Evolutionary conservation across 2,888 invertebrate species (phyloP).

Genomic region (Aspidapion aeneum): DNA sequence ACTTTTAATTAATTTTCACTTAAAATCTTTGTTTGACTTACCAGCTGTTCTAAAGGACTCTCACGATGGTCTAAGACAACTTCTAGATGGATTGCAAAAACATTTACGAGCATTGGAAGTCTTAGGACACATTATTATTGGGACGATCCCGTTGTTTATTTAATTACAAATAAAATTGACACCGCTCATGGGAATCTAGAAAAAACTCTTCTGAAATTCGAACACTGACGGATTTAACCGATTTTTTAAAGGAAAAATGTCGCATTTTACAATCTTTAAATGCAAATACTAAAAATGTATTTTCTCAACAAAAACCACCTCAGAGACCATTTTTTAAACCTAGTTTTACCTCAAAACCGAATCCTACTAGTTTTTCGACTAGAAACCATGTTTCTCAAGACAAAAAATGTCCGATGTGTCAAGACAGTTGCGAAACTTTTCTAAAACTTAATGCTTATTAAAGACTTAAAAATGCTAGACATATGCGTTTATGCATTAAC

Average conservation of each 20-base stretch:
- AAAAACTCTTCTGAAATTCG: background rate
- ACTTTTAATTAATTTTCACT: constrained; percentile 17
- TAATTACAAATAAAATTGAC: constrained; percentile 15
- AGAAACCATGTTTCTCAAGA: constrained; percentile 10
- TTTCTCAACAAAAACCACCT: background rate
- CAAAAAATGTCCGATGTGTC: constrained; percentile 10
- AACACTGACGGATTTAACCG: constrained; percentile 7
- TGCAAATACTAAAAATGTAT: constrained; percentile 1
- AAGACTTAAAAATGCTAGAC: constrained; percentile 12
- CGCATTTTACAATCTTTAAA: constrained; percentile 11
- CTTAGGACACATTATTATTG: constrained; percentile 15
- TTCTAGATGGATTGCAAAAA: constrained; percentile 11
- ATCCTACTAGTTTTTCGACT: background rate
- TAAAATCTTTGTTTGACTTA: constrained; percentile 18
- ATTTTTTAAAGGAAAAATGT: constrained; percentile 16
- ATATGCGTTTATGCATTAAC: constrained; percentile 15
- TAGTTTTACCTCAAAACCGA: background rate
- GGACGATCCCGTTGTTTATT: constrained; percentile 18
- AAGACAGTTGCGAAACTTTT: constrained; percentile 15
- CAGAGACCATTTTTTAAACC: constrained; percentile 2
- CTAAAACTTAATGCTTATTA: constrained; percentile 5
- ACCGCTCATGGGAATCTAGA: constrained; percentile 12
- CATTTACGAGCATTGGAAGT: constrained; percentile 16
- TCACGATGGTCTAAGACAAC: constrained; percentile 8
- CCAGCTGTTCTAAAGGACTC: constrained; percentile 17